phyloP scores from a whole-genome alignment of 2,797 vertebrate genomes.

The Phataginus tricuspis region DNA sequence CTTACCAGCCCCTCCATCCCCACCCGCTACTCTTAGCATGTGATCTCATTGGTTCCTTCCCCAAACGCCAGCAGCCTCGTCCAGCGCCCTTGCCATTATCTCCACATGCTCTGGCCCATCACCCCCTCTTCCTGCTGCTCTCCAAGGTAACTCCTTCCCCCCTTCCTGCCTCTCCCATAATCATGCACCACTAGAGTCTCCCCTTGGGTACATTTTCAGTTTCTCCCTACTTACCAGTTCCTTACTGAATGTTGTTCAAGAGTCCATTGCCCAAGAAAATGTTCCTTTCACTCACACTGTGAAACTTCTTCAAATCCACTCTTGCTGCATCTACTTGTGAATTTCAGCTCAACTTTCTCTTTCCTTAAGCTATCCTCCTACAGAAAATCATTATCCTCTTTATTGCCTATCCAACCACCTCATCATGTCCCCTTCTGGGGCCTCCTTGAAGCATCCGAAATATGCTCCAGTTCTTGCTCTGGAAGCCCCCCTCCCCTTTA shows the following conservation, averaged over 20 bases:
- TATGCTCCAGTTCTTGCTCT: not conserved
- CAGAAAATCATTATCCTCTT: not conserved
- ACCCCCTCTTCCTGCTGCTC: not conserved
- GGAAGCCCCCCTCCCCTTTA: not conserved
- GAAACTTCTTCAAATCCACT: not conserved
- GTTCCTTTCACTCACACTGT: not conserved
- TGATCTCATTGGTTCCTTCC: not conserved
- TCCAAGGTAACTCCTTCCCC: not conserved
- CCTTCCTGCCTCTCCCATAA: not conserved
- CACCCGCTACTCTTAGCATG: not conserved
- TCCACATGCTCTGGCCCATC: not conserved
- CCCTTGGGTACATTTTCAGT: not conserved
- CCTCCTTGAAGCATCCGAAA: not conserved
- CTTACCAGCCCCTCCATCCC: not conserved
- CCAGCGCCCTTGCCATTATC: not conserved
- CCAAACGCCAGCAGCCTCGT: not conserved
- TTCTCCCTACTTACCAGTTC: not conserved
- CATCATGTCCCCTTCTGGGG: not conserved
- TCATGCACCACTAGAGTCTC: no score
- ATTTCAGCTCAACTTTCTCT: not conserved
- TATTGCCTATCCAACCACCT: not conserved
- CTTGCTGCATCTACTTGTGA: not conserved
- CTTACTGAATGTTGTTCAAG: not conserved
- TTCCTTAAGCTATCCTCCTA: not conserved
- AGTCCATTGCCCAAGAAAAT: not conserved